Base-by-base conservation (phyloP, 1,140 invertebrate genomes). In the Drosophila guanche region DNA sequence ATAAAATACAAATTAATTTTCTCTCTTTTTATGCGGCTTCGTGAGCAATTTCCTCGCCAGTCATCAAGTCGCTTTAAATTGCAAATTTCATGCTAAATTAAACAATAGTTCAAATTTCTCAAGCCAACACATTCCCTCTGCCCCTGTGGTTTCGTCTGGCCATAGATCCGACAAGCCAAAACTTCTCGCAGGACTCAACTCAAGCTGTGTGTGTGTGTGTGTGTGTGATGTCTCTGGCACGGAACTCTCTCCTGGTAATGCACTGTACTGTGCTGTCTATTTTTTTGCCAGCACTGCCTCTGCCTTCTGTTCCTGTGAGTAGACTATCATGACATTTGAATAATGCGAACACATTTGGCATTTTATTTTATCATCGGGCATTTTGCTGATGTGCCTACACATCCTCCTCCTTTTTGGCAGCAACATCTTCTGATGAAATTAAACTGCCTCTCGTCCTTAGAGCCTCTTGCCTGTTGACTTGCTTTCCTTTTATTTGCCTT, bases 321-420 rank as follows among this genome's bases (percentile, higher is more conserved):
- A 81, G 77, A 88, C 78, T 81, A 85, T 85, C 81, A 74, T 76
- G 67, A 77, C 83, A 86, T 88, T 86, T 86, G 81, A 86, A 86
- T 86, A 86, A 86, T 86, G 81, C 46, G 78, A 72, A 65, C 81
- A 81, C 81, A 86, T 86, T 86, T 86, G 83, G 81, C 69, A 88
- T 86, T 86, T 88, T 88, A 81, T 86, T 86, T 86, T 88, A 86
- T 77, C 83, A 86, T 86, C 77, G 75, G 81, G 74, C 83, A 86
- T 80, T 37, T 85, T 77, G 69, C 69, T 81, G 77, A 88, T 84
- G 72, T 80, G 76, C 81, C 62, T 59, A 79, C 75, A 66, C 51
- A 37, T 45, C 56, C 57, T 27, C 14, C 57, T 29, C 12, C n/a
- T 20, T 43, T 22, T 46, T 67, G 29, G 42, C 45, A 55, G 55